phyloP scores from a whole-genome alignment of 2,797 vertebrate genomes.

The Hephaestus fuliginosus region DNA sequence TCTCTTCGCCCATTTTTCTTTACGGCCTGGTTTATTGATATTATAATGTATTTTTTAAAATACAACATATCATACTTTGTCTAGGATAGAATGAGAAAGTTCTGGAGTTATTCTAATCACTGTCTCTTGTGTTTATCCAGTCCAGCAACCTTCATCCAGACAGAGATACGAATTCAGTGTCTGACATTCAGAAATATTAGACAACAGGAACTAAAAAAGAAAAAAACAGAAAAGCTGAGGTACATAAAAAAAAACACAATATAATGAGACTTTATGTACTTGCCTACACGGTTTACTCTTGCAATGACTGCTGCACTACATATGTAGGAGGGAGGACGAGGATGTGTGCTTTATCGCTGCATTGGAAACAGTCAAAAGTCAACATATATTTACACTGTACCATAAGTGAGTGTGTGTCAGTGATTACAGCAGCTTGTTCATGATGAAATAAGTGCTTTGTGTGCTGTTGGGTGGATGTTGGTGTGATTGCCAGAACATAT shows the following conservation, averaged over 20 bases:
- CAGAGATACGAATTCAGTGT: background rate
- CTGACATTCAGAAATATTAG: slow-evolving; percentile 8
- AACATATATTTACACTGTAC: background rate
- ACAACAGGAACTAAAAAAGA: background rate
- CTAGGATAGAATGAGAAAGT: background rate
- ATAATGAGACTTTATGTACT: background rate
- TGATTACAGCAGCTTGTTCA: background rate
- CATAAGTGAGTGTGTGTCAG: background rate
- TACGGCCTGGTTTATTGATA: background rate
- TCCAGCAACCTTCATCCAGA: background rate
- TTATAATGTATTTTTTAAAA: slow-evolving; percentile 18
- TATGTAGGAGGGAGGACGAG: background rate
- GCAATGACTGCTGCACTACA: background rate
- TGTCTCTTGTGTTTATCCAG: background rate
- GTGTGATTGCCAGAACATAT: background rate
- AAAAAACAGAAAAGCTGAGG: background rate
- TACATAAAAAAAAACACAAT: background rate
- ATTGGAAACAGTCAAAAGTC: background rate
- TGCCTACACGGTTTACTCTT: background rate
- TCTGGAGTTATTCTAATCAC: background rate
- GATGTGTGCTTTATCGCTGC: background rate
- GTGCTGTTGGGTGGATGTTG: slow-evolving; percentile 7
- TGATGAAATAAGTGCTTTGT: background rate
- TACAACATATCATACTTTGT: background rate
- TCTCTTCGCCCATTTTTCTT: background rate